A percentile compares a stretch with the other conserved stretches of the same genome.
These are phyloP conservation scores for Eupithecia abbreviata DNA, from an alignment of 2,888 invertebrate species.

Conservation along the genomic window DNA sequence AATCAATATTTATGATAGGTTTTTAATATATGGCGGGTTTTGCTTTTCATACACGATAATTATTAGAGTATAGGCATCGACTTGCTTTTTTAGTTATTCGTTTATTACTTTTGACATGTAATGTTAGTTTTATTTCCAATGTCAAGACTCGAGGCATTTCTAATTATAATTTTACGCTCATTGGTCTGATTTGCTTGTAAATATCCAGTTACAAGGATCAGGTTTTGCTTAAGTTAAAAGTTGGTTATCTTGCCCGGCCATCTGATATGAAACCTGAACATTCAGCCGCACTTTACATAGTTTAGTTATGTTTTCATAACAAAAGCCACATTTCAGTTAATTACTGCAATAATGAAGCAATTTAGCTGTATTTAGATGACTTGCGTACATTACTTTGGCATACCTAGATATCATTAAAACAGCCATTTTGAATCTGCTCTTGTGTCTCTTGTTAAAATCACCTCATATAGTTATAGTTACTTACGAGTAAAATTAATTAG, in stretches of 20 bases:
- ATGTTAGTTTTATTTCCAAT: neutral
- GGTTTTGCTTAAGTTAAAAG: neutral
- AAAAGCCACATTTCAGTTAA: neutral
- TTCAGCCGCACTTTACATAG: neutral
- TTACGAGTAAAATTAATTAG: neutral
- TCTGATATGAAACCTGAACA: neutral
- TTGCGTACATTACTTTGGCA: neutral
- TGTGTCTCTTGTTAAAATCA: neutral
- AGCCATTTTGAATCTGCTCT: neutral
- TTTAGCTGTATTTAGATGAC: neutral
- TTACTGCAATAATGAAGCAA: neutral
- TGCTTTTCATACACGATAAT: neutral
- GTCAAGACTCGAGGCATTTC: neutral
- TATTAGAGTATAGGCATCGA: no score
- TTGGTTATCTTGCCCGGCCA: neutral
- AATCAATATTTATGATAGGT: neutral
- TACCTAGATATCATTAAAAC: neutral
- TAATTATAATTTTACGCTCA: neutral
- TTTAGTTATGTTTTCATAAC: neutral
- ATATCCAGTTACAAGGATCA: neutral
- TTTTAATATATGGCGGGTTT: neutral
- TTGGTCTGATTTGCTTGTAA: neutral
- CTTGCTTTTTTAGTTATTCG: no score
- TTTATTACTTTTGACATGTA: no score
- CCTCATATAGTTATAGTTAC: neutral